These are phyloP conservation scores for Seira ritae DNA, from an alignment of 2,888 invertebrate species.

Conservation along the genomic window DNA sequence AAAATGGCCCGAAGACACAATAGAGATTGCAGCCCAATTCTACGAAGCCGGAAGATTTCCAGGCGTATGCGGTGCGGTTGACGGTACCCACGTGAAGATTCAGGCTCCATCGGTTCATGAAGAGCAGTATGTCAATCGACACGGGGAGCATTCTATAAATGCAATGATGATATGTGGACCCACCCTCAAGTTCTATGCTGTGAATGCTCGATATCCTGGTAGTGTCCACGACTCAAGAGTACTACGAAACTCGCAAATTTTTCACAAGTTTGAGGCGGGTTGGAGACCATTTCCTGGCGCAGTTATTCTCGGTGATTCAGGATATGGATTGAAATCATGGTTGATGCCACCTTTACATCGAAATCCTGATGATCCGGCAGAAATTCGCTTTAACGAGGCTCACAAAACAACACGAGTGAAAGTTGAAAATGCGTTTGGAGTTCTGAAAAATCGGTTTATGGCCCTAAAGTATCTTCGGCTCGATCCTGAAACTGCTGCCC, in stretches of 20 bases:
- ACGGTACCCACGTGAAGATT: conserved; percentile 56
- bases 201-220: conserved; percentile 56
- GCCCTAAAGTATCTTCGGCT: background rate
- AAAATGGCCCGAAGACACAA: conserved; percentile 42
- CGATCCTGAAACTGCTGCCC: background rate
- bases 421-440: conserved; percentile 10
- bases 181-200: conserved; percentile 46
- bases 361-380: background rate
- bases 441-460: conserved; percentile 15
- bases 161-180: conserved; percentile 60
- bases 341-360: conserved; percentile 19
- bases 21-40: conserved; percentile 29
- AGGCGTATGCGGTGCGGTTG: conserved; percentile 52
- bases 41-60: conserved; percentile 60
- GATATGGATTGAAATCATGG: conserved; percentile 47
- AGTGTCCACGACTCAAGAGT: conserved; percentile 60
- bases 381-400: background rate
- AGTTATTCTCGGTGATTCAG: conserved; percentile 59
- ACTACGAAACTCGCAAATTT: conserved; percentile 47
- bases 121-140: conserved; percentile 52
- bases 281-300: conserved; percentile 67
- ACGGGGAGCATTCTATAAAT: conserved; percentile 67
- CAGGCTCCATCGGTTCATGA: conserved; percentile 55
- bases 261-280: conserved; percentile 38
- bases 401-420: conserved; percentile 15